These are phyloP conservation scores for Clarias gariepinus DNA, from an alignment of 2,113 vertebrate species.

Conservation along the genomic window DNA sequence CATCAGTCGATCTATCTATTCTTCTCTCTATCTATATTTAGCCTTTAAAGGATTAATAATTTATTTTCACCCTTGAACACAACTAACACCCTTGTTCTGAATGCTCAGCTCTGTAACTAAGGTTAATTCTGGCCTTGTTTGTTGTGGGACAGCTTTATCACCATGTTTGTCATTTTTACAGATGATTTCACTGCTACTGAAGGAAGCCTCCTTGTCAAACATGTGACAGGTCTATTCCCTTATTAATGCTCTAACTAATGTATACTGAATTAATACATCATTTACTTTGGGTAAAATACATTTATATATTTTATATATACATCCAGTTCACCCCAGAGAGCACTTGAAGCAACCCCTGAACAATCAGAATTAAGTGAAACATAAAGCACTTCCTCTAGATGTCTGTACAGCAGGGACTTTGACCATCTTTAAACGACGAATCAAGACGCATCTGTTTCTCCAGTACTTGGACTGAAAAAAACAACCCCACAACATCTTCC, in stretches of 20 bases:
- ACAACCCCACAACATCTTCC: no score
- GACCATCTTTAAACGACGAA: no score
- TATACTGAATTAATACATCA: not conserved
- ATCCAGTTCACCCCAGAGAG: not conserved
- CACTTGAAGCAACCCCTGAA: not conserved
- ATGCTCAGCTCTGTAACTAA: not conserved
- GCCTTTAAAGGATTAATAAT: not conserved
- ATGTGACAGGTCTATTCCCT: not conserved
- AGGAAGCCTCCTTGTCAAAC: not conserved
- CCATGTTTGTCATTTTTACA: not conserved
- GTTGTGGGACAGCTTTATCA: not conserved
- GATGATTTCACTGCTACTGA: not conserved
- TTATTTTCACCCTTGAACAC: not conserved
- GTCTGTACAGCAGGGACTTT: no score
- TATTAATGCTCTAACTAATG: not conserved
- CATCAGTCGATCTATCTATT: not conserved
- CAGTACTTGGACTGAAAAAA: no score
- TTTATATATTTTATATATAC: not conserved
- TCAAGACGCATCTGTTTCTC: no score
- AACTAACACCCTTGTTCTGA: not conserved
- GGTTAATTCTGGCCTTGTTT: not conserved
- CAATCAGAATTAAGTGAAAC: not conserved
- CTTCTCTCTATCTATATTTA: not conserved
- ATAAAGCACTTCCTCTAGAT: not conserved
- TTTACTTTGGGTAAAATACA: not conserved